Evolutionary conservation across 2,797 vertebrate species (phyloP).

Genomic region (Synaphobranchus kaupii): DNA sequence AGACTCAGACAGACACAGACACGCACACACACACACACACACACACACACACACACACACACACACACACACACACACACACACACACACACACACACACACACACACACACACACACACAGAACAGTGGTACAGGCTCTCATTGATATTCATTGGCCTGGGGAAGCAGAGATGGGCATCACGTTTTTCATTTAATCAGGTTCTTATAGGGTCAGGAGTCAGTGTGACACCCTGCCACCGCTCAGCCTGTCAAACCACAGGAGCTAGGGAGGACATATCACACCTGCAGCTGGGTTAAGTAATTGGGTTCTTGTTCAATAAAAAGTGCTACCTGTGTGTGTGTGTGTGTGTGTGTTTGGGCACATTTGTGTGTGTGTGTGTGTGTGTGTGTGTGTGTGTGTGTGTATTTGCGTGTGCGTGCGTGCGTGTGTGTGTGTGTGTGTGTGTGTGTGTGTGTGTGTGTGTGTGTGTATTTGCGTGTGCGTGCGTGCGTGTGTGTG

Average conservation of each 20-base stretch:
- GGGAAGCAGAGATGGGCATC: slow-evolving; percentile 83
- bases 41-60: slow-evolving; percentile 10
- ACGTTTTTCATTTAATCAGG: slow-evolving; percentile 90
- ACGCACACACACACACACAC: background rate
- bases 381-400: slow-evolving; percentile 55
- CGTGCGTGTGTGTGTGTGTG: no score
- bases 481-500: no score
- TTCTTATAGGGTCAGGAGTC: slow-evolving; percentile 77
- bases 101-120: slow-evolving; percentile 29
- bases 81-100: no score
- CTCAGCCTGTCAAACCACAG: slow-evolving; percentile 78
- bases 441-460: slow-evolving; percentile 54
- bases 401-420: slow-evolving; percentile 36
- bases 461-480: slow-evolving; percentile 38
- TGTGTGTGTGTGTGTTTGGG: slow-evolving; percentile 36
- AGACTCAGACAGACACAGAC: slow-evolving; percentile 6
- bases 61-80: background rate
- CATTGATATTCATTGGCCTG: slow-evolving; percentile 90
- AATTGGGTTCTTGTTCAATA: slow-evolving; percentile 96
- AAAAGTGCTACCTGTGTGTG: slow-evolving; percentile 72
- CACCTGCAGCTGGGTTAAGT: slow-evolving; percentile 89
- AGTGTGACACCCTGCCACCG: slow-evolving; percentile 72
- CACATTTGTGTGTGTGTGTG: slow-evolving; percentile 35
- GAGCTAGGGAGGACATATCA: slow-evolving; percentile 69
- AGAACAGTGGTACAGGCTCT: slow-evolving; percentile 67